Percentiles rank a stretch among this genome's conserved stretches.
Evolutionary conservation across 2,888 invertebrate genomes (phyloP).

Genomic region (Hemithea aestivaria): DNA sequence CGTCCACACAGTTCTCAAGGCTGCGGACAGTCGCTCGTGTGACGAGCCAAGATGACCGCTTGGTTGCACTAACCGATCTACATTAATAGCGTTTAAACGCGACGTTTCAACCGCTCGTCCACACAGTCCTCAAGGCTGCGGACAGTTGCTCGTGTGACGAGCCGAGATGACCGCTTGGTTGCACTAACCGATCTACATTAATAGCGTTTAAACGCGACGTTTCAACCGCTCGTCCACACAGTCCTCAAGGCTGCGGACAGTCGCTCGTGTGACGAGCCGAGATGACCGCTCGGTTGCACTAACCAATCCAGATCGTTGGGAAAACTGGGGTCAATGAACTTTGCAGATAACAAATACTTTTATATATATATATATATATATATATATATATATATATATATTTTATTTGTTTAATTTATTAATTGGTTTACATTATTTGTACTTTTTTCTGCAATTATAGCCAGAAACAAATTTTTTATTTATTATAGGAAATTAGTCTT

Average conservation of each 20-base stretch:
- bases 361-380: no score
- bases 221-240: slow-evolving; percentile 28
- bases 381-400: no score
- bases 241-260: slow-evolving; percentile 40
- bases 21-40: slow-evolving; percentile 39
- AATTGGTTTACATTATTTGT: no score
- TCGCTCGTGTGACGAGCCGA: slow-evolving; percentile 35
- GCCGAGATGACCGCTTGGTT: slow-evolving; percentile 18
- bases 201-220: slow-evolving; percentile 21
- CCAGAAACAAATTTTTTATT: no score
- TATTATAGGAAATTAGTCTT: no score
- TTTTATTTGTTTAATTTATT: neutral
- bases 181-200: slow-evolving; percentile 20
- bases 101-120: slow-evolving; percentile 30
- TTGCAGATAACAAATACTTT: slow-evolving; percentile 16
- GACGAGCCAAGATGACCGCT: slow-evolving; percentile 25
- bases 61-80: slow-evolving; percentile 21
- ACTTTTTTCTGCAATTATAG: no score
- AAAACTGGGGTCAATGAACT: slow-evolving; percentile 32
- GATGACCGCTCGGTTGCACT: slow-evolving; percentile 19
- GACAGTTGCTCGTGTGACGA: slow-evolving; percentile 40
- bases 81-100: slow-evolving; percentile 17
- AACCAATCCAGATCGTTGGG: slow-evolving; percentile 22
- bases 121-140: slow-evolving; percentile 35
- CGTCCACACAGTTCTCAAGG: slow-evolving; percentile 36